Base-by-base conservation (phyloP, 2,797 vertebrate species). In the Sciaenops ocellatus region DNA sequence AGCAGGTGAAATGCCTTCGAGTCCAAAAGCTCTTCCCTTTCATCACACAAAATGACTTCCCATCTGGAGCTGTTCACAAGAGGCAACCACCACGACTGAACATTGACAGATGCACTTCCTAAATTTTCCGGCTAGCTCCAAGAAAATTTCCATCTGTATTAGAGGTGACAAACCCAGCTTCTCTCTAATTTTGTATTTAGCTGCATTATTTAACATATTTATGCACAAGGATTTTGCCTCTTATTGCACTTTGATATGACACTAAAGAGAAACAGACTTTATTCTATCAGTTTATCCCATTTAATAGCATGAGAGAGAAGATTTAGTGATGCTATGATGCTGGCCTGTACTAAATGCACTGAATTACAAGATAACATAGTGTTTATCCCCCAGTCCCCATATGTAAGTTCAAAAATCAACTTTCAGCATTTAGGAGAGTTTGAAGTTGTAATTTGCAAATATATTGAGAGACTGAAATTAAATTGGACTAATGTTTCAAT, bases 1-100 rank as follows among this genome's bases (percentile, higher is more conserved):
- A 57, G 75, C 44, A 50, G 55, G 28, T 52, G 60, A 82, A 61
- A 77, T 26, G 44, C 63, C 28, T 47, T 66, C 13, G 5, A 16
- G 38, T 55, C 28, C 26, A 11, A 51, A 67, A 7, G 34, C 17
- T 56, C 71, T 47, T 10, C 41, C 4, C 44, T 66, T 60, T 74
- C 55, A 50, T 54, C 51, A n/a, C 47, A 52, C 18, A 26, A 46
- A 48, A 46, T 60, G 6, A 59, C 47, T 17, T 26, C 22, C 60
- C 46, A 24, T 64, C 52, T 65, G 51, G 30, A 41, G 60, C 24
- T 1, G 20, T 57, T 78, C 26, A 47, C 26, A 46, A 34, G 20
- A 38, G n/a, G n/a, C 50, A 50, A 34, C 59, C 30, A 18, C 13
- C 9, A 20, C 4, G n/a, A 42, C 38, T 50, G 17, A 26, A 44